phyloP scores from a whole-genome alignment of 2,113 vertebrate species.

The Alethe castanea region DNA sequence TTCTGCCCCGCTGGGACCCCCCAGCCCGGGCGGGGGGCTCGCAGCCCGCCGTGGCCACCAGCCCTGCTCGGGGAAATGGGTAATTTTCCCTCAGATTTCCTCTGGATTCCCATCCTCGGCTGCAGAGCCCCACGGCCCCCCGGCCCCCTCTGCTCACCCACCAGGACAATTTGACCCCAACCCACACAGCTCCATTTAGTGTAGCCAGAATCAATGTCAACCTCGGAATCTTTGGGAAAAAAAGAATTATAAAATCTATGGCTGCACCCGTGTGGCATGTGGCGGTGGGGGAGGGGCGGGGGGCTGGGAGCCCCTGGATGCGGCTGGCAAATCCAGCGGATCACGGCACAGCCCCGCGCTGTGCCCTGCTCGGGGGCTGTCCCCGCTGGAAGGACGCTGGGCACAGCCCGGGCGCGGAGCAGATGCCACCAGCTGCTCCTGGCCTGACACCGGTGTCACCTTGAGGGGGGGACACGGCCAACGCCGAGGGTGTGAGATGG shows the following conservation, averaged over 20 bases:
- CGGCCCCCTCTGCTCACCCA: rapidly evolving
- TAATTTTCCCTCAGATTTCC: background rate
- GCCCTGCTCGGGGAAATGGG: background rate
- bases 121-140: background rate
- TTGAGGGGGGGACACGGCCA: rapidly evolving
- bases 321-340: background rate
- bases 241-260: background rate
- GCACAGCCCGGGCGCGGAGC: background rate
- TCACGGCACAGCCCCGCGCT: rapidly evolving
- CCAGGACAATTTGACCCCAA: background rate
- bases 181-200: rapidly evolving
- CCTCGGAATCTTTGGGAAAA: background rate
- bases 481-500: rapidly evolving
- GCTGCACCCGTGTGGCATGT: background rate
- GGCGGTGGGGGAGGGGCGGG: background rate
- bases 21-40: background rate
- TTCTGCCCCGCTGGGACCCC: background rate
- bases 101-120: background rate
- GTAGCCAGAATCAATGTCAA: background rate
- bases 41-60: too few relatives aligned
- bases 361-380: background rate
- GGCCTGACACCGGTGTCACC: background rate
- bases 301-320: background rate
- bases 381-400: background rate
- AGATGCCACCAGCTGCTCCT: background rate